These are phyloP conservation scores for Myioborus melanocephalus DNA, from an alignment of 2,797 vertebrate species.

Conservation along the genomic window DNA sequence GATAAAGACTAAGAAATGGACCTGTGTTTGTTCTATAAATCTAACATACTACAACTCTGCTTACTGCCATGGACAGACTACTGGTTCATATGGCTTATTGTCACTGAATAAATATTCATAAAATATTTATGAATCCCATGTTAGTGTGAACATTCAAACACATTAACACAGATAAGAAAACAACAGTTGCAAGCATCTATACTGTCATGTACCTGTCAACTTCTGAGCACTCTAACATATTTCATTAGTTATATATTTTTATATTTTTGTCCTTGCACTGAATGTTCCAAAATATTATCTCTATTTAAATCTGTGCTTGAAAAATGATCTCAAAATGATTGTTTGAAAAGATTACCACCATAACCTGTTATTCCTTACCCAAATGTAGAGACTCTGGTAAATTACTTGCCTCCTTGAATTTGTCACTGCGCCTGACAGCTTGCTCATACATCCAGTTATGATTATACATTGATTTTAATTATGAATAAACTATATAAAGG, in stretches of 20 bases:
- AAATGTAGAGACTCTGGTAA: background rate
- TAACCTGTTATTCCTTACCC: background rate
- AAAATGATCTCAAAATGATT: background rate
- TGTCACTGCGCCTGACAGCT: background rate
- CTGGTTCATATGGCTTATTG: background rate
- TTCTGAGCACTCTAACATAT: background rate
- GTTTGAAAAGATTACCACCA: background rate
- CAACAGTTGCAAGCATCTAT: background rate
- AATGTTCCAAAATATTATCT: background rate
- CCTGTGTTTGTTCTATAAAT: background rate
- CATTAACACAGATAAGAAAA: background rate
- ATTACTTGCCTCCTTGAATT: conserved; percentile 14
- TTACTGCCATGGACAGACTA: background rate
- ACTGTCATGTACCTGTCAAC: background rate
- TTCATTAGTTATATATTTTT: conserved; percentile 8
- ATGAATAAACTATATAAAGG: conserved; percentile 4
- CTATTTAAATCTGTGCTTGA: background rate
- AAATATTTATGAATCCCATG: background rate
- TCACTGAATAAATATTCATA: background rate
- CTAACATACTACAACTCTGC: background rate
- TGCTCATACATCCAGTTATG: background rate
- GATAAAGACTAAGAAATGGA: background rate
- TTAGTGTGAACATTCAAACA: background rate
- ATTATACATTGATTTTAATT: conserved; percentile 14
- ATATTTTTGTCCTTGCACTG: background rate